phyloP scores from a whole-genome alignment of 1,140 invertebrate genomes.

The Theocolax elegans region DNA sequence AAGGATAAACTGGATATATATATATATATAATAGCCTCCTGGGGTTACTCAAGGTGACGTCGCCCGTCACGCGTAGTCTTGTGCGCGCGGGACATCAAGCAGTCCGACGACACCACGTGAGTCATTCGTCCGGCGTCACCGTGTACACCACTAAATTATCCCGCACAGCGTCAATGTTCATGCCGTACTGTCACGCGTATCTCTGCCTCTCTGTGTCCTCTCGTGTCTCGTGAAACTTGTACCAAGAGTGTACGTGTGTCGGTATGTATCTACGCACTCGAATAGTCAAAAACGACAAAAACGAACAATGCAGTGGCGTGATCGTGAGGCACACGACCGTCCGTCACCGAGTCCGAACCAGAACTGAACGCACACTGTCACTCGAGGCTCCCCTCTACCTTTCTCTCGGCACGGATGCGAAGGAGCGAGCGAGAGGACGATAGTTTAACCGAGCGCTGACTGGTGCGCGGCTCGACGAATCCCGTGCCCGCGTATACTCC shows the following conservation, averaged over 20 bases:
- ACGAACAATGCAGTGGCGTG: not conserved
- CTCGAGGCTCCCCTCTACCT: not conserved
- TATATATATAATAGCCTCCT: too few relatives aligned
- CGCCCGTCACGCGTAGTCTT: constrained; percentile 28
- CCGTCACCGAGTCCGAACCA: constrained; percentile 42
- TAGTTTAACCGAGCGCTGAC: not conserved
- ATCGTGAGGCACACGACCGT: constrained; percentile 29
- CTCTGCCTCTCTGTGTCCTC: too few relatives aligned
- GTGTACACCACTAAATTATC: too few relatives aligned
- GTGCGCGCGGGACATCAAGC: constrained; percentile 32
- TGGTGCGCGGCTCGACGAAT: not conserved
- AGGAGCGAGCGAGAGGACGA: not conserved
- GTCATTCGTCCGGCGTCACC: too few relatives aligned
- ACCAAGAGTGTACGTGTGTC: too few relatives aligned
- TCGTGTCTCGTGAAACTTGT: too few relatives aligned
- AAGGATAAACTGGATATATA: too few relatives aligned
- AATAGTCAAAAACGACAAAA: too few relatives aligned
- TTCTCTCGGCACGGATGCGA: not conserved
- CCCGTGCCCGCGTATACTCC: constrained; percentile 7
- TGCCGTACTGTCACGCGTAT: not conserved
- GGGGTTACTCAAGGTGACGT: not conserved
- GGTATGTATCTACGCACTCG: too few relatives aligned
- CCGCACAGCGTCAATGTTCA: not conserved
- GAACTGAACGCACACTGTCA: constrained; percentile 55
- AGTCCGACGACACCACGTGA: constrained; percentile 3